Base-by-base conservation (phyloP, 2,888 invertebrate species). In the Athrips mouffetella region DNA sequence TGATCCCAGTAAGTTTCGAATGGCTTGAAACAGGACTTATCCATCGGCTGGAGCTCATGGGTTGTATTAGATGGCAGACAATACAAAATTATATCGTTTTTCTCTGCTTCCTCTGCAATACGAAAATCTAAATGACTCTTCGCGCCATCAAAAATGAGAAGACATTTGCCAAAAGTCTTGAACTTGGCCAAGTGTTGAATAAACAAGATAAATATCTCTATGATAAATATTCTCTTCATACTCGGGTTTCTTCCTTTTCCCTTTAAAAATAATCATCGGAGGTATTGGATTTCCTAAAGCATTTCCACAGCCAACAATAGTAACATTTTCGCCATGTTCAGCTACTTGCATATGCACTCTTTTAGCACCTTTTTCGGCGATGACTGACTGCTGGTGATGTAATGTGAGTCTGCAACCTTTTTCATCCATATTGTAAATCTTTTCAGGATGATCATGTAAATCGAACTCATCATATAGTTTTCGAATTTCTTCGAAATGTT, bases 221-320 rank as follows among this genome's bases (percentile, higher is more conserved):
- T n/a, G n/a, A n/a, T n/a, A n/a, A n/a, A n/a, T n/a, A 50, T 55
- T 53, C 3, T 50, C 53, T 2, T 31, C 29, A 15, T 31, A 53
- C 13, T 55, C 57, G 7, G 54, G 52, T 27, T 49, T 53, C 44
- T 46, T 35, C 30, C 55, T 47, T 50, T 40, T 40, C 16, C 42
- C 42, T 16, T 44, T 44, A 35, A 47, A 47, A 16, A 39, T 10
- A 30, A 41, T 30, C 47, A 47, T 47, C 4, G 47, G 47, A 20
- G 47, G 41, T 40, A 47, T 39, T 10, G 47, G 25, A 27, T 23
- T 35, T n/a, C 39, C 47, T 13, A 47, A 10, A 3, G 41, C 41
- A 41, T 41, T 41, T 11, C 4, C 48, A 16, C 48, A 48, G 6
- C 31, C 37, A 11, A 18, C 40, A 47, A 33, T 15, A 15, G 48